A percentile compares a stretch with the other conserved stretches of the same genome.
These are phyloP conservation scores for Prosapia bicincta DNA, from an alignment of 2,888 invertebrate species.

Conservation along the genomic window DNA sequence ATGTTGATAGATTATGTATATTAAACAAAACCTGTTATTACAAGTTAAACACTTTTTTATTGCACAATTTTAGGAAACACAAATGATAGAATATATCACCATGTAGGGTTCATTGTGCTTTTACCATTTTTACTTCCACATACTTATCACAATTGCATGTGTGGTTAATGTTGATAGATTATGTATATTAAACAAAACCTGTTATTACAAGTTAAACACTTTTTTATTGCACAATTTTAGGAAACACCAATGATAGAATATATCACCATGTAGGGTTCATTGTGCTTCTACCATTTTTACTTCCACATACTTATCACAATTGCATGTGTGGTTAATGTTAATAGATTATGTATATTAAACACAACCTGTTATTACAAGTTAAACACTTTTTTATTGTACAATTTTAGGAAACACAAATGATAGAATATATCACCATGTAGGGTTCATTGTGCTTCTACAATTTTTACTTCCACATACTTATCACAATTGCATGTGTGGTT, in stretches of 20 bases:
- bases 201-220: neutral
- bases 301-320: neutral
- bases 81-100: neutral
- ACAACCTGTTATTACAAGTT: neutral
- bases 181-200: neutral
- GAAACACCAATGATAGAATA: neutral
- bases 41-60: neutral
- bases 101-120: neutral
- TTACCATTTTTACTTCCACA: neutral
- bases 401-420: neutral
- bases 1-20: neutral
- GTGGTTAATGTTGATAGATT: neutral
- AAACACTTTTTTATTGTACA: neutral
- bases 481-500: neutral
- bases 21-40: neutral
- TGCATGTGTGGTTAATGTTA: neutral
- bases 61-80: neutral
- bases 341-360: neutral
- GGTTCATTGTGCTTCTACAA: neutral
- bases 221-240: neutral
- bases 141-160: neutral
- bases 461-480: neutral
- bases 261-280: neutral
- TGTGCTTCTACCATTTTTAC: neutral
- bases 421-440: neutral